These are phyloP conservation scores for Parauchenoglanis punctatus DNA, from an alignment of 2,797 vertebrate genomes.

Conservation along the genomic window DNA sequence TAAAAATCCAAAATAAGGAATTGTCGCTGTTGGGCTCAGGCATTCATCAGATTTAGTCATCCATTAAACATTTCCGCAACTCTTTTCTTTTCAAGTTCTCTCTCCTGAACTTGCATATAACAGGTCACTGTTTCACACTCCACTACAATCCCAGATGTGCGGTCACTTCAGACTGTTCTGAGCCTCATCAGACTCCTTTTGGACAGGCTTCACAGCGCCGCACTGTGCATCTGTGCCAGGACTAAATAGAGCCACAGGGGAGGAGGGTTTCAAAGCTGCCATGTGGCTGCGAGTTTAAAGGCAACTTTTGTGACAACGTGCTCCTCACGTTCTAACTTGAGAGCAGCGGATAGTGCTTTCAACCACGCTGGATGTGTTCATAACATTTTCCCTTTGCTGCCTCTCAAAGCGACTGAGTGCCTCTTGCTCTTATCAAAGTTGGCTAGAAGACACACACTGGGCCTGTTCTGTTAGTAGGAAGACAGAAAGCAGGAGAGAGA, in stretches of 20 bases:
- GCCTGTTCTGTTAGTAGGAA: conserved; percentile 63
- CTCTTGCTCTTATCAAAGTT: conserved; percentile 70
- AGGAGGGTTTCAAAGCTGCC: conserved; percentile 44
- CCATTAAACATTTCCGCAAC: neutral
- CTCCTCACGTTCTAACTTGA: conserved; percentile 47
- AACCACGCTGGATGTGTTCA: conserved; percentile 61
- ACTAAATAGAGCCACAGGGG: conserved; percentile 37
- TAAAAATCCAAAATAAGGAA: too few relatives aligned
- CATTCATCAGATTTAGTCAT: conserved; percentile 3
- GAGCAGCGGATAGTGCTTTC: conserved; percentile 54
- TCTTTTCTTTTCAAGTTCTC: neutral
- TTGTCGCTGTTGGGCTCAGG: neutral
- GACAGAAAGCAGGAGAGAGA: conserved; percentile 6
- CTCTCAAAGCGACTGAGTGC: conserved; percentile 55
- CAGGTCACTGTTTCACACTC: conserved; percentile 34
- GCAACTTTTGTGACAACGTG: conserved; percentile 45
- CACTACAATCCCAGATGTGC: conserved; percentile 34
- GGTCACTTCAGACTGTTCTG: conserved; percentile 42
- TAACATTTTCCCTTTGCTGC: conserved; percentile 62
- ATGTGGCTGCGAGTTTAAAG: conserved; percentile 47
- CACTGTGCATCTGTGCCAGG: conserved; percentile 10
- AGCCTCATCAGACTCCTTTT: conserved; percentile 11
- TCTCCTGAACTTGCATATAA: neutral
- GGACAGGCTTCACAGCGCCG: conserved; percentile 12
- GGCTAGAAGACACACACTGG: conserved; percentile 54